These are phyloP conservation scores for Pygocentrus nattereri DNA, from an alignment of 2,797 vertebrate species.

Conservation along the genomic window DNA sequence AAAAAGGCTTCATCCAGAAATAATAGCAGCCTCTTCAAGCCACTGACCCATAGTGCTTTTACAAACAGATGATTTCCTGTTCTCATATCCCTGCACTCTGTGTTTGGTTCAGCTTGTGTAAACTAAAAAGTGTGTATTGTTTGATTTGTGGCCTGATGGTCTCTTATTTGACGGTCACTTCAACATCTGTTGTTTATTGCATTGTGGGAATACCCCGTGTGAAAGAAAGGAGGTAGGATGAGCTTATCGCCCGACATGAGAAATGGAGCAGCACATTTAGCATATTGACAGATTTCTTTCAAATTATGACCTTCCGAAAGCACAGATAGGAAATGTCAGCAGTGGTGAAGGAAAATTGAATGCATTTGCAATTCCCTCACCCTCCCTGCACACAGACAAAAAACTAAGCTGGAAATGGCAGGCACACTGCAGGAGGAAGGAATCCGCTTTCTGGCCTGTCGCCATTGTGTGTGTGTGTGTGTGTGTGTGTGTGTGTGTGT, in stretches of 20 bases:
- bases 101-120: too few relatives aligned
- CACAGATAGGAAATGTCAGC: conserved; percentile 63
- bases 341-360: conserved; percentile 42
- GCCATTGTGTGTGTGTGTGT: conserved; percentile 24
- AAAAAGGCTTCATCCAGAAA: background rate
- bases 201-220: conserved; percentile 34
- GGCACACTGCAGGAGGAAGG: conserved; percentile 28
- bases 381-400: conserved; percentile 50
- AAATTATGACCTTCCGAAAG: conserved; percentile 65
- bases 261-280: conserved; percentile 50
- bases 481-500: conserved; percentile 7
- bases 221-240: conserved; percentile 29
- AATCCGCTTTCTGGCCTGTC: conserved; percentile 27
- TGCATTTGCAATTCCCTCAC: conserved; percentile 59
- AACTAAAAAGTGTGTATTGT: background rate
- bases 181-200: conserved; percentile 11
- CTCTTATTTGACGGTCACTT: conserved; percentile 18
- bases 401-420: conserved; percentile 44
- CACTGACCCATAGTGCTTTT: background rate
- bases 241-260: conserved; percentile 45
- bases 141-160: background rate
- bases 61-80: background rate
- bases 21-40: background rate
- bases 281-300: conserved; percentile 66
- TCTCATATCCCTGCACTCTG: background rate